These are phyloP conservation scores for Orthonevra nobilis DNA, from an alignment of 2,888 invertebrate species.

Conservation along the genomic window DNA sequence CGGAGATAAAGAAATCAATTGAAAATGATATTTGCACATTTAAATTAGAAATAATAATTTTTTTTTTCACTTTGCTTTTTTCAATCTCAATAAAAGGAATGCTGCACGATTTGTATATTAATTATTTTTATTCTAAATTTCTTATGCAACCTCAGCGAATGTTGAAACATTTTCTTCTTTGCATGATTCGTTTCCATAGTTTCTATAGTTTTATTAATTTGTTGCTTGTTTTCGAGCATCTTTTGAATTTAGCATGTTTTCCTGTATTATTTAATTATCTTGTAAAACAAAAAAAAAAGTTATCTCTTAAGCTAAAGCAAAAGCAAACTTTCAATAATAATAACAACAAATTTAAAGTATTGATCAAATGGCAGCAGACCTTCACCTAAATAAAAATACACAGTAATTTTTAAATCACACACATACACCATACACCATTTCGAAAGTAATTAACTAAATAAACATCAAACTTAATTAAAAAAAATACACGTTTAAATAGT, in stretches of 20 bases:
- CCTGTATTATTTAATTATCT: too few species aligned
- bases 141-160: conserved; percentile 9
- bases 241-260: conserved; percentile 40
- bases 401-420: conserved; percentile 11
- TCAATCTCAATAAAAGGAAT: too few species aligned
- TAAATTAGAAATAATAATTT: background rate
- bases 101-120: too few species aligned
- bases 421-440: conserved; percentile 29
- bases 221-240: background rate
- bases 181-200: too few species aligned
- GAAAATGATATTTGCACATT: conserved; percentile 60
- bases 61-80: too few species aligned
- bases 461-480: conserved; percentile 27
- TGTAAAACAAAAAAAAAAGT: background rate
- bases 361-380: conserved; percentile 30
- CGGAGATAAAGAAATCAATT: conserved; percentile 14
- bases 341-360: conserved; percentile 1
- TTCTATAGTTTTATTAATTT: conserved; percentile 13
- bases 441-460: conserved; percentile 37
- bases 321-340: conserved; percentile 11
- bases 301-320: conserved; percentile 18
- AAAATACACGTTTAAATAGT: conserved; percentile 63
- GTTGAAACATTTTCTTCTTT: conserved; percentile 18
- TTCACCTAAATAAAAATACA: conserved; percentile 24
- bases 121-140: background rate